Conservation (phyloP, 2,797 vertebrate genomes). For the Cephalopachus bancanus region DNA sequence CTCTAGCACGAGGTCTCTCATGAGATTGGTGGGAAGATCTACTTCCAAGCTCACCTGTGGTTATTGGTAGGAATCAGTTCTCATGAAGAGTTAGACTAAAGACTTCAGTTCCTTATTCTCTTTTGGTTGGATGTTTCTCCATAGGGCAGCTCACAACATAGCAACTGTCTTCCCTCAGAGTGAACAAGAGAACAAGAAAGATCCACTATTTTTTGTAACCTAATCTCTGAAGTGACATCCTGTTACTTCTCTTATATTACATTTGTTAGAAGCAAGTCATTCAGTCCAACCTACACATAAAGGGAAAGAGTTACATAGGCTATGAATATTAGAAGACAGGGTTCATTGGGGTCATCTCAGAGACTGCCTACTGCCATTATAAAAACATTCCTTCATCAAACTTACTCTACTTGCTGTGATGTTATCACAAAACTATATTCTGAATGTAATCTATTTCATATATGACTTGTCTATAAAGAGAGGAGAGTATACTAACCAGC, state of each 20-base stretch:
- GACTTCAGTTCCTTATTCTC: neutral
- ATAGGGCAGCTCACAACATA: neutral
- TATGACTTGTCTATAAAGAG: constrained; percentile 3
- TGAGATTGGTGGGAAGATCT: neutral
- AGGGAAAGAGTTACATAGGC: neutral
- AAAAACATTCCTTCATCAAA: neutral
- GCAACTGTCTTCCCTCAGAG: constrained; percentile 7
- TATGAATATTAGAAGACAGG: neutral
- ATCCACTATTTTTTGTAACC: constrained; percentile 27
- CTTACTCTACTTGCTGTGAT: constrained; percentile 14
- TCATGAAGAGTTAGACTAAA: neutral
- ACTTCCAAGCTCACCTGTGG: constrained; percentile 12
- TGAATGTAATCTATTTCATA: constrained; percentile 36
- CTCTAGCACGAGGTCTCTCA: constrained; percentile 17
- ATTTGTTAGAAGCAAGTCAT: neutral
- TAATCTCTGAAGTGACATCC: constrained; percentile 10
- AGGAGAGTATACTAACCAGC: neutral
- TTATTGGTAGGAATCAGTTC: constrained; percentile 44
- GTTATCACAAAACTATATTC: neutral
- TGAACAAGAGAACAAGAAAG: constrained; percentile 27
- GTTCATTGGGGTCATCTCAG: neutral
- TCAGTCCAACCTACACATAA: neutral
- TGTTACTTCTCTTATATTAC: neutral
- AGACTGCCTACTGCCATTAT: neutral
- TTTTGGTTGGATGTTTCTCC: constrained; percentile 22